phyloP scores from a whole-genome alignment of 2,888 invertebrate species.

The Matsumyia berberina region DNA sequence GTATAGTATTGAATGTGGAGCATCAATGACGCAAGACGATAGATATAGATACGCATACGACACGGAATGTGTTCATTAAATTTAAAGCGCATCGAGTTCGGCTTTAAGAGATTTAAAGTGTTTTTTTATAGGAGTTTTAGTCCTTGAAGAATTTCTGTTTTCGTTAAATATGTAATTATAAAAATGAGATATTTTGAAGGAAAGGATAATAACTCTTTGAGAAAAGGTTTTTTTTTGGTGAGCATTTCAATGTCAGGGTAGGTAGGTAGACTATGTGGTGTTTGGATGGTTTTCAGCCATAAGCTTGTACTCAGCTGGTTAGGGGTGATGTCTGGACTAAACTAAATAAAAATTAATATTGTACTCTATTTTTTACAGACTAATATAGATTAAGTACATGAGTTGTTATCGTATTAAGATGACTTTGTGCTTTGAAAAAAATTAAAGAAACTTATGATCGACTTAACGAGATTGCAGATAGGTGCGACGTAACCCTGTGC shows the following conservation, averaged over 20 bases:
- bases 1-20: conserved; percentile 60
- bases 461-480: too few species aligned
- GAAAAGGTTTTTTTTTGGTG: neutral
- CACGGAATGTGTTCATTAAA: conserved; percentile 45
- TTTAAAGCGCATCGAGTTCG: conserved; percentile 30
- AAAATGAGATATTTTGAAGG: neutral
- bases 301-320: too few species aligned
- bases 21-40: conserved; percentile 72
- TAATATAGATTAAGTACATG: too few species aligned
- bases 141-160: neutral
- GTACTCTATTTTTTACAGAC: too few species aligned
- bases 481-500: too few species aligned
- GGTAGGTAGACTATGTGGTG: too few species aligned
- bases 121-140: conserved; percentile 1
- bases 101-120: conserved; percentile 27
- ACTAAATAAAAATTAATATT: too few species aligned
- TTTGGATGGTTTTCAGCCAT: too few species aligned
- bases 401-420: too few species aligned
- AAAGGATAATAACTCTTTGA: neutral
- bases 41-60: conserved; percentile 42
- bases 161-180: neutral
- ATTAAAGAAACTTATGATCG: too few species aligned
- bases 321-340: too few species aligned
- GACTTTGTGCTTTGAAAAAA: too few species aligned
- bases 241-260: neutral